Percentiles rank a stretch among this genome's conserved stretches.
Evolutionary conservation across 2,113 vertebrate species (phyloP).

Genomic region (Erinaceus europaeus): DNA sequence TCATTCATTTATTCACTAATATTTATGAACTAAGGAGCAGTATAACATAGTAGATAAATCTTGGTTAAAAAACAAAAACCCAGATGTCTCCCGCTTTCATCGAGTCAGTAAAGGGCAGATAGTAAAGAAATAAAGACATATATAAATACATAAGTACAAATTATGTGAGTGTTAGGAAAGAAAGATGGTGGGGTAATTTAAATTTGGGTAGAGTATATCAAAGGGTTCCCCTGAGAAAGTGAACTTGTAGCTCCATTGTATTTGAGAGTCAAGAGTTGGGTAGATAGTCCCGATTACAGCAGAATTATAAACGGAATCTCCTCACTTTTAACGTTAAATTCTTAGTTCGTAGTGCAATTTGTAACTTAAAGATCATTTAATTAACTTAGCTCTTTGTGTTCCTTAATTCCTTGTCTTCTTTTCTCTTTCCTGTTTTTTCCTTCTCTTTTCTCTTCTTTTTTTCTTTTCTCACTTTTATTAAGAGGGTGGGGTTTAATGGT

Average conservation of each 20-base stretch:
- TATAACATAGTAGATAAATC: background rate
- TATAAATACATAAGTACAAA: background rate
- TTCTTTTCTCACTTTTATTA: no score
- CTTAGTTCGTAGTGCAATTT: background rate
- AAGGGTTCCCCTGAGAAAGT: background rate
- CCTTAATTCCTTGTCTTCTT: background rate
- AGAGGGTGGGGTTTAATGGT: no score
- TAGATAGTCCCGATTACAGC: background rate
- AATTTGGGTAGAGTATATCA: background rate
- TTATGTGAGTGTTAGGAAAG: background rate
- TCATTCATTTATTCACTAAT: background rate
- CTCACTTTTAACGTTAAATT: conserved; percentile 6
- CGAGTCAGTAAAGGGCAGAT: background rate
- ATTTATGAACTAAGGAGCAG: background rate
- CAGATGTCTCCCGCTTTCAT: background rate
- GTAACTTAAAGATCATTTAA: background rate
- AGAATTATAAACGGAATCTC: background rate
- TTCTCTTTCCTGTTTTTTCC: no score
- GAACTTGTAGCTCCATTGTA: background rate
- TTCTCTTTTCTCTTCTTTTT: no score
- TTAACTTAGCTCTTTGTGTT: background rate
- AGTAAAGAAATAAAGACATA: background rate
- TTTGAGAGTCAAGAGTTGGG: background rate
- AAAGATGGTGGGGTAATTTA: background rate
- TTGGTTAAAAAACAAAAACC: background rate